Conservation (phyloP, 2,113 vertebrate species). For the Naja naja region DNA sequence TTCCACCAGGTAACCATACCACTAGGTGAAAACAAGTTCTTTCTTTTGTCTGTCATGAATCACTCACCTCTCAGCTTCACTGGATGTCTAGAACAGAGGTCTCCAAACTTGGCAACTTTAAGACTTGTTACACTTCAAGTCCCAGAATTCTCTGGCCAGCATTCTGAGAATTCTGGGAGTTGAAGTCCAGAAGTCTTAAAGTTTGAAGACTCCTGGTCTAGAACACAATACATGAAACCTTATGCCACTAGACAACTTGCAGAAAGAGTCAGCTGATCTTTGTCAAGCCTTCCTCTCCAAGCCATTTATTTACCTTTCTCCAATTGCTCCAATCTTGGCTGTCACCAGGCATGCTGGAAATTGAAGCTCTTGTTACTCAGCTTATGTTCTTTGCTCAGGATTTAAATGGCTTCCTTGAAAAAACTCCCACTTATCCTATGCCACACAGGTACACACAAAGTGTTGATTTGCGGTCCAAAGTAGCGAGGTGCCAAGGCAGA, state of each 20-base stretch:
- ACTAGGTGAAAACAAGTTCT: neutral
- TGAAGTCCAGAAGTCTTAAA: neutral
- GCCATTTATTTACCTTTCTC: neutral
- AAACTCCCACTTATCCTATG: neutral
- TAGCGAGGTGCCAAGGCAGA: neutral
- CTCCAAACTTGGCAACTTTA: too few species aligned
- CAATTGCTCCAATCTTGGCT: neutral
- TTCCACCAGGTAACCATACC: neutral
- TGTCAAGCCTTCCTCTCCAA: neutral
- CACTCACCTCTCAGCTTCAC: neutral
- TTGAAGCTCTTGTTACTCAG: slow-evolving; percentile 11
- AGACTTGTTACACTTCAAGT: neutral
- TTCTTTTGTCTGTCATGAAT: neutral
- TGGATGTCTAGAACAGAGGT: neutral
- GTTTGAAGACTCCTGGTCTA: neutral
- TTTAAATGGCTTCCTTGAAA: neutral
- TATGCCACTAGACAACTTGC: neutral
- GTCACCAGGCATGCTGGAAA: neutral
- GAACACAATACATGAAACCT: neutral
- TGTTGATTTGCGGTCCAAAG: neutral
- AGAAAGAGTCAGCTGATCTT: neutral
- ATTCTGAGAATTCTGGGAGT: neutral
- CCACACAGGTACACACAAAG: neutral
- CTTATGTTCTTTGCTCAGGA: slow-evolving; percentile 18
- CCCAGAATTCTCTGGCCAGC: neutral